Percentiles rank a stretch among this genome's conserved stretches.
Conservation (phyloP, 1,140 invertebrate species). For the Ostrea denselamellosa region DNA sequence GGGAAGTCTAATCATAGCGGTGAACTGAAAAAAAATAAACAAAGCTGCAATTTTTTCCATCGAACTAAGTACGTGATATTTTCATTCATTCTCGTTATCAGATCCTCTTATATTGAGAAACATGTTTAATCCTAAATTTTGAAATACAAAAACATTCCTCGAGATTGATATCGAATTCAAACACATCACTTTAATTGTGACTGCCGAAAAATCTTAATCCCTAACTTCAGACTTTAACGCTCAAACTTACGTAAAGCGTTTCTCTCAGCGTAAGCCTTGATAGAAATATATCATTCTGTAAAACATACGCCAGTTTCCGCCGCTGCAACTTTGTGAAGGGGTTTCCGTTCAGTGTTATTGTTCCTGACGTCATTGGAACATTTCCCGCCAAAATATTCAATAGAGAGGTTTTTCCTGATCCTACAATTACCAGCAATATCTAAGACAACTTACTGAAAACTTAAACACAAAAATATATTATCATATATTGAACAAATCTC, state of each 20-base stretch:
- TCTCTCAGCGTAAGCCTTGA: slow-evolving; percentile 89
- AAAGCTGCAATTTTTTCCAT: not conserved
- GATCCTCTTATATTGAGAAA: too few species aligned
- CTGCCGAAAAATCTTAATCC: too few species aligned
- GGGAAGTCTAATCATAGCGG: slow-evolving; percentile 86
- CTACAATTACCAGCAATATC: slow-evolving; percentile 70
- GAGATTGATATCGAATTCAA: too few species aligned
- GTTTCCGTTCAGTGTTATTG: slow-evolving; percentile 87
- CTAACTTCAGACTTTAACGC: too few species aligned
- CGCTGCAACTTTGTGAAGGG: slow-evolving; percentile 87
- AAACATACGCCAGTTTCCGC: slow-evolving; percentile 89
- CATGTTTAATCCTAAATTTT: too few species aligned
- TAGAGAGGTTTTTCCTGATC: slow-evolving; percentile 90
- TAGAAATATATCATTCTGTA: slow-evolving; percentile 92
- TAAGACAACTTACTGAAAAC: too few species aligned
- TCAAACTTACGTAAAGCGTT: slow-evolving; percentile 85
- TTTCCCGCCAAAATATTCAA: slow-evolving; percentile 86
- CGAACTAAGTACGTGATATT: too few species aligned
- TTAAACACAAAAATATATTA: too few species aligned
- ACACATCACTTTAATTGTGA: too few species aligned
- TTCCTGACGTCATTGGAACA: slow-evolving; percentile 83
- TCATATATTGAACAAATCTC: too few species aligned
- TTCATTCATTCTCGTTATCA: too few species aligned
- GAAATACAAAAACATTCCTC: too few species aligned
- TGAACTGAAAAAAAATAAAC: slow-evolving; percentile 81